These are phyloP conservation scores for Clavelina lepadiformis DNA, from an alignment of 23 tunicate species.

Conservation along the genomic window DNA sequence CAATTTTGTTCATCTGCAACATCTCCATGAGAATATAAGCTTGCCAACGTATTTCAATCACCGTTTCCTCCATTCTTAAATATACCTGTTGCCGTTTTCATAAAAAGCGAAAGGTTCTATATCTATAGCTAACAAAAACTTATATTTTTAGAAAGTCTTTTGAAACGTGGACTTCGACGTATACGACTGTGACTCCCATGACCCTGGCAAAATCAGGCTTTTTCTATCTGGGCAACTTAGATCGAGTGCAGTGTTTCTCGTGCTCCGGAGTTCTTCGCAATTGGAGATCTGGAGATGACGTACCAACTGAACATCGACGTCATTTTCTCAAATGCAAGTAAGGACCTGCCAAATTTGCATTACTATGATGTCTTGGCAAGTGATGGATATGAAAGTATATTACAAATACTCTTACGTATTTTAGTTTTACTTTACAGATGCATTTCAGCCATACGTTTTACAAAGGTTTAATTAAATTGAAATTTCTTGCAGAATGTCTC, in stretches of 20 bases:
- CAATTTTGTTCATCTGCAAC: no score
- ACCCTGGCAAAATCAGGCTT: conserved; percentile 17
- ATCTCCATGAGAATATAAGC: no score
- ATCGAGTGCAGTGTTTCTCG: conserved; percentile 32
- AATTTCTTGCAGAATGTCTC: conserved; percentile 2
- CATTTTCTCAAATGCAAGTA: conserved; percentile 23
- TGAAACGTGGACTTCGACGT: conserved; percentile 8
- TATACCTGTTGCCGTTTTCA: no score
- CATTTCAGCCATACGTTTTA: not conserved
- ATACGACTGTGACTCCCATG: not conserved
- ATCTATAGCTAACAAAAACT: no score
- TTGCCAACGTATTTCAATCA: no score
- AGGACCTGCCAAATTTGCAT: not conserved
- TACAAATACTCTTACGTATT: no score
- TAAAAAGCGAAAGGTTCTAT: no score
- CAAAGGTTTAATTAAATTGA: not conserved
- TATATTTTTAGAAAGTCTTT: conserved; percentile 26
- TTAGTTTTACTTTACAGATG: not conserved
- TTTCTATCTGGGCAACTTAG: conserved; percentile 23
- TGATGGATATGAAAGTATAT: no score
- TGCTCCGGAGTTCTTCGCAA: conserved; percentile 28
- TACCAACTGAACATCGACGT: not conserved
- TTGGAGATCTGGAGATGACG: conserved; percentile 13
- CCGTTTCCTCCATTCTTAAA: no score
- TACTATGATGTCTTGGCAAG: no score